Evolutionary conservation across 2,113 vertebrate genomes (phyloP).

Genomic region (Python bivittatus): DNA sequence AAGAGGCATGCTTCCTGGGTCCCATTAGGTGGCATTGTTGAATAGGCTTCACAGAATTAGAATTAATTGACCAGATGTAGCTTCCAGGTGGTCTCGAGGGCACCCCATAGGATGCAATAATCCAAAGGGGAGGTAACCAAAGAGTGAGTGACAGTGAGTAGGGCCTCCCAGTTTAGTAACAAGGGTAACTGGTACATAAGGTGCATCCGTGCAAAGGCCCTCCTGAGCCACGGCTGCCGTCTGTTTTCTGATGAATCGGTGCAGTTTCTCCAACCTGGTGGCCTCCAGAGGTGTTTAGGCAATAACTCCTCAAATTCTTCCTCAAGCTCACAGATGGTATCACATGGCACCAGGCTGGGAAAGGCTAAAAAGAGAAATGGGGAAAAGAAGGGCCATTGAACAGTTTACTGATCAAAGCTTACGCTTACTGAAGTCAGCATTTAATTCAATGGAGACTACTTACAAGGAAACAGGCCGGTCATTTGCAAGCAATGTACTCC

Average conservation of each 20-base stretch:
- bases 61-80: neutral
- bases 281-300: neutral
- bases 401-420: neutral
- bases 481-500: neutral
- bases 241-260: neutral
- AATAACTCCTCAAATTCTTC: neutral
- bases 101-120: neutral
- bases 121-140: neutral
- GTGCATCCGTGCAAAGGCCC: neutral
- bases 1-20: neutral
- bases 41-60: neutral
- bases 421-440: neutral
- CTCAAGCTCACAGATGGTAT: neutral
- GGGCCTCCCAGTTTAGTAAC: neutral
- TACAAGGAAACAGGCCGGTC: neutral
- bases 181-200: neutral
- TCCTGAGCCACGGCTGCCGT: neutral
- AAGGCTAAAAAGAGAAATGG: neutral
- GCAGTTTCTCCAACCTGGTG: neutral
- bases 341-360: neutral
- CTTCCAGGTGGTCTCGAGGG: neutral
- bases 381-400: neutral
- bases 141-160: neutral
- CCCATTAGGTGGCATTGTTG: neutral
- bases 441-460: neutral